Base-by-base conservation (phyloP, 2,888 invertebrate genomes). In the Sinopyrophorus schimmeli region DNA sequence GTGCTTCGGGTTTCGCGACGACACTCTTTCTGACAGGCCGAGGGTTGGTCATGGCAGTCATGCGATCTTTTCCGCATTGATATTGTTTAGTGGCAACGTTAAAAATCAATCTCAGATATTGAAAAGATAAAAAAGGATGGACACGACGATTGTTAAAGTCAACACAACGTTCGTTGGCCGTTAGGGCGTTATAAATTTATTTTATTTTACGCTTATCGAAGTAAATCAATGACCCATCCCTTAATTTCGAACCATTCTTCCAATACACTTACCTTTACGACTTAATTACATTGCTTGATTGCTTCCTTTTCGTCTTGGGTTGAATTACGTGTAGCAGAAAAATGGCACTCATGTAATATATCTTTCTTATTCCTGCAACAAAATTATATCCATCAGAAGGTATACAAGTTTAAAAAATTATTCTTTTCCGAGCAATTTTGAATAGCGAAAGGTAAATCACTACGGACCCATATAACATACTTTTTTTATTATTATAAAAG, bases 71-170 rank as follows among this genome's bases (percentile, higher is more conserved):
- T 44, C 23, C 44, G 39, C 42, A 55, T 53, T 55, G 49, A 53
- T 57, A 59, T 54, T 55, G 34, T 47, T 55, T 46, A 49, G 54
- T n/a, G 53, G 46, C 53, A 47, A 53, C 48, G 58, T 54, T 32
- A 56, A 55, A 53, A 59, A 59, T 57, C 59, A 59, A 59, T 59
- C 57, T n/a, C n/a, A n/a, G n/a, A n/a, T n/a, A n/a, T n/a, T n/a
- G n/a, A n/a, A n/a, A n/a, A n/a, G n/a, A n/a, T n/a, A n/a, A n/a
- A n/a, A n/a, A n/a, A n/a, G n/a, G n/a, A n/a, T n/a, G n/a, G n/a
- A n/a, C n/a, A n/a, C n/a, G n/a, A n/a, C n/a, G n/a, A n/a, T n/a
- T n/a, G n/a, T n/a, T n/a, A n/a, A n/a, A 53, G 9, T 49, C 42
- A 21, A 31, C 16, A 27, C 27, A n/a, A n/a, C n/a, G n/a, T n/a